Conservation (phyloP, 2,797 vertebrate species). For the Tarsius wallacei region DNA sequence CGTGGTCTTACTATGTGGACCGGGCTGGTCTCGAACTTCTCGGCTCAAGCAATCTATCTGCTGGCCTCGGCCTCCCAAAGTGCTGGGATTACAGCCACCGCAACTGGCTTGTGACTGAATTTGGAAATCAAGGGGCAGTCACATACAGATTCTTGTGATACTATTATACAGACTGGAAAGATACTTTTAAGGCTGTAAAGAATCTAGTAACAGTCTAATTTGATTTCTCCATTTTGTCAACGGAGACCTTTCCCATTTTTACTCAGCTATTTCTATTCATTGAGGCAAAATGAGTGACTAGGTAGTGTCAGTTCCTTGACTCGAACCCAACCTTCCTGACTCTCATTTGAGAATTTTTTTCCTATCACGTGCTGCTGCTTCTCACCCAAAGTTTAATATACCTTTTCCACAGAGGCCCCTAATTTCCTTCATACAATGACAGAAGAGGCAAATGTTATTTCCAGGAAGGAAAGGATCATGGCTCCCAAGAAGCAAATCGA, state of each 20-base stretch:
- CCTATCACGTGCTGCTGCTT: background rate
- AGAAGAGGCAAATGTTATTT: slow-evolving; percentile 52
- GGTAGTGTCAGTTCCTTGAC: background rate
- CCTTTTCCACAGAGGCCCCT: background rate
- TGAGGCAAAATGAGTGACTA: background rate
- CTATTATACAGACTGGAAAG: background rate
- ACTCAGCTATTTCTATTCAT: background rate
- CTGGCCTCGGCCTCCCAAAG: too few relatives aligned
- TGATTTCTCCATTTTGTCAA: background rate
- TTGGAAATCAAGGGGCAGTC: background rate
- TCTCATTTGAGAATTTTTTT: background rate
- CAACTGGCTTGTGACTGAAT: background rate
- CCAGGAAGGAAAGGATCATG: background rate
- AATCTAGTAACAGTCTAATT: background rate
- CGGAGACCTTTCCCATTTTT: background rate
- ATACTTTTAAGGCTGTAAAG: background rate
- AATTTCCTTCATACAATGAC: background rate
- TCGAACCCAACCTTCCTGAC: background rate
- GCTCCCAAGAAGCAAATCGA: slow-evolving; percentile 48
- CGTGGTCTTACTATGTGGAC: too few relatives aligned
- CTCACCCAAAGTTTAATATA: background rate
- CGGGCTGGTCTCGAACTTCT: too few relatives aligned
- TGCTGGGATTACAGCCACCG: too few relatives aligned
- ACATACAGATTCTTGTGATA: background rate
- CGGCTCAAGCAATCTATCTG: too few relatives aligned